Conservation (phyloP, 2,888 invertebrate species). For the Campoplex nolae region DNA sequence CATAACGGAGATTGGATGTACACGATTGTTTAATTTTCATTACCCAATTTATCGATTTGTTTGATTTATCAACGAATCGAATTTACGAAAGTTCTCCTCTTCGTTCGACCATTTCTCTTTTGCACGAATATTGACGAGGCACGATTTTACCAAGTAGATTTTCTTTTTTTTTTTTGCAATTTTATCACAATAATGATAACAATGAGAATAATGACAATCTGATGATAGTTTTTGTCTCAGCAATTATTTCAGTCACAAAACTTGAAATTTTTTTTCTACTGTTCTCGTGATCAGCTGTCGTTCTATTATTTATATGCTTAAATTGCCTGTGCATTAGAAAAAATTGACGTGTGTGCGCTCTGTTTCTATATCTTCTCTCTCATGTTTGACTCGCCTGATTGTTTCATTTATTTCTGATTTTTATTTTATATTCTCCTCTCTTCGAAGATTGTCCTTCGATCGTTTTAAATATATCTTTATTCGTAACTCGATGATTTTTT, state of each 20-base stretch:
- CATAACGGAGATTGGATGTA: constrained; percentile 72
- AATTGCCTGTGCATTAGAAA: constrained; percentile 76
- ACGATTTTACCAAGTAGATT: constrained; percentile 17
- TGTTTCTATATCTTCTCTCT: constrained; percentile 35
- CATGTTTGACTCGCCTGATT: constrained; percentile 49
- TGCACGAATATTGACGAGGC: constrained; percentile 5
- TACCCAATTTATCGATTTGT: background rate
- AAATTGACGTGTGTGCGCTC: constrained; percentile 77
- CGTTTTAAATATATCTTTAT: constrained; percentile 48
- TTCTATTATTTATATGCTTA: constrained; percentile 47
- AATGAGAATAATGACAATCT: constrained; percentile 37
- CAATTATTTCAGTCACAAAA: constrained; percentile 37
- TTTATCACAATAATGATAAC: constrained; percentile 33
- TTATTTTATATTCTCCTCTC: background rate
- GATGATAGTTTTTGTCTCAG: constrained; percentile 32
- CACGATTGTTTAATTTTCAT: constrained; percentile 39
- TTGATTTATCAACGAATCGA: background rate
- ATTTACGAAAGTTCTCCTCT: constrained; percentile 56
- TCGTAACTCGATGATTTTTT: constrained; percentile 61
- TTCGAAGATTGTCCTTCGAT: constrained; percentile 23
- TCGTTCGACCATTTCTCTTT: constrained; percentile 42
- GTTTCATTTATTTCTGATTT: constrained; percentile 34
- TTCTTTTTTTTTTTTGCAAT: background rate
- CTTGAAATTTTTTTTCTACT: constrained; percentile 44
- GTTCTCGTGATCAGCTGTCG: constrained; percentile 46